These are phyloP conservation scores for Adelosebastes latens DNA, from an alignment of 2,797 vertebrate species.

Conservation along the genomic window DNA sequence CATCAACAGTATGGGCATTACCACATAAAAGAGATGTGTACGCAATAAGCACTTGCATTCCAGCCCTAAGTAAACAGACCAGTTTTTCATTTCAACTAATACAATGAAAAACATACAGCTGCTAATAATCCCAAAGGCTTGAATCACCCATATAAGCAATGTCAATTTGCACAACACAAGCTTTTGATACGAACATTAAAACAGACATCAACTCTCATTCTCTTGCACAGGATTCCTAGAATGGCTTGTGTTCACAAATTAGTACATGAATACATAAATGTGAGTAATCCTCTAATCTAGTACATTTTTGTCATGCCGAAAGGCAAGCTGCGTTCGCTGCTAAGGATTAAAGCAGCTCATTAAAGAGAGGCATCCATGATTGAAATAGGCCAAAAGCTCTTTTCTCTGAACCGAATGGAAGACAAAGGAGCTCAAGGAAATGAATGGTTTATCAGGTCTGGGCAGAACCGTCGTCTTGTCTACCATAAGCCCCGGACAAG, in stretches of 20 bases:
- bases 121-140: conserved; percentile 19
- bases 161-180: conserved; percentile 26
- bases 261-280: conserved; percentile 77
- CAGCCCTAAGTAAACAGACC: no score
- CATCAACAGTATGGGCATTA: neutral
- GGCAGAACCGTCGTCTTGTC: conserved; percentile 76
- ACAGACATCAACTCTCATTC: conserved; percentile 41
- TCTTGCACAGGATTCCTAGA: conserved; percentile 56
- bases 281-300: conserved; percentile 83
- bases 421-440: conserved; percentile 83
- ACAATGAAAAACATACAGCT: neutral
- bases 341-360: conserved; percentile 84
- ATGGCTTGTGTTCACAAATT: conserved; percentile 78
- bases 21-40: neutral
- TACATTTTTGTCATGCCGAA: conserved; percentile 73
- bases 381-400: conserved; percentile 83
- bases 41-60: neutral
- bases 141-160: conserved; percentile 20
- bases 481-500: conserved; percentile 73
- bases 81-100: neutral
- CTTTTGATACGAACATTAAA: conserved; percentile 41
- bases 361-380: conserved; percentile 82
- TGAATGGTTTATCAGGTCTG: conserved; percentile 82
- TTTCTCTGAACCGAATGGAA: conserved; percentile 76
- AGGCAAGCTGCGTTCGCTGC: conserved; percentile 68